Evolutionary conservation across 2,888 invertebrate species (phyloP), one percentile per base, ranked within the genome.

Genomic region (Agrilus mali): DNA sequence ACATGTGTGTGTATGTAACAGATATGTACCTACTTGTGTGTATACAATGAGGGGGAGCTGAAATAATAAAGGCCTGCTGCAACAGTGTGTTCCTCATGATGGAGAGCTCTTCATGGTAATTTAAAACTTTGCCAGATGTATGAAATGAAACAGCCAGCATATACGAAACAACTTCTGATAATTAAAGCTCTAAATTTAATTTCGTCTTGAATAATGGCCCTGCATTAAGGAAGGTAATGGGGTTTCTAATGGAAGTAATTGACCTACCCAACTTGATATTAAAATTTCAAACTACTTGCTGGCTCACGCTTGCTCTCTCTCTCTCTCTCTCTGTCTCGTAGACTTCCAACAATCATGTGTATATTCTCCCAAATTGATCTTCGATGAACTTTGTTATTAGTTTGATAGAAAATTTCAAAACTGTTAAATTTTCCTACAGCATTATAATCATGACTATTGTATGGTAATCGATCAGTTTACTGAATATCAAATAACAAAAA

Each of bases 91-190:
- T 43, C 42, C 44, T 27, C 42, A 44, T 49, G 49, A 49, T 49
- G 49, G 45, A 49, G 49, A 47, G 46, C 45, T 49, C 49, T 47
- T 47, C 47, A 49, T 49, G 49, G 49, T 49, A 49, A 49, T 49
- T 49, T 49, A 47, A 49, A 49, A 47, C 47, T 45, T 49, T 47
- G 42, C 49, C 49, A 47, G 49, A 49, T 49, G 47, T 49, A 47
- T 45, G 45, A 47, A 49, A 49, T 47, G 49, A 47, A 49, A 49
- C 49, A 47, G 45, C 45, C 45, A 49, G 47, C 47, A 49, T 49
- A 45, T 44, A 47, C 49, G 42, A 45, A 47, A 49, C 49, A 47
- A 47, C 48, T 48, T 48, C 48, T 48, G 45, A 47, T 47, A 48
- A 48, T 48, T 48, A 48, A 48, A 48, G 38, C 44, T 49, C 48